Evolutionary conservation across 2,797 vertebrate genomes (phyloP), one percentile per base, ranked within the genome.

Genomic region (Odontamblyopus lacepedii): DNA sequence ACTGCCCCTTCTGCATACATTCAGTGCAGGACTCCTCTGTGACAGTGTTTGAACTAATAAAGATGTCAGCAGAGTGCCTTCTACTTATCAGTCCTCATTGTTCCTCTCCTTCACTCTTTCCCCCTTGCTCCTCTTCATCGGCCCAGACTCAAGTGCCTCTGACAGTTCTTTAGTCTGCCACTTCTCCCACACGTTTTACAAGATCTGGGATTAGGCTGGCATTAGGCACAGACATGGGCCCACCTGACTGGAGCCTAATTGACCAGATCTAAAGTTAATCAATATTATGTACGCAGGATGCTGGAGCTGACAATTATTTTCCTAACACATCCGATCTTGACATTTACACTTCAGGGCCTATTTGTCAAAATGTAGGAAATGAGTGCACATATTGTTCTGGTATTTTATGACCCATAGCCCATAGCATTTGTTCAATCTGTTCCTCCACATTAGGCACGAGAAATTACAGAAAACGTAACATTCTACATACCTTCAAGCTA

Each of bases 1-100:
- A 8, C 29, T 63, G 7, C n/a, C 19, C 19, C 19, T 26, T 63
- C 72, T 63, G 62, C 75, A 77, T 83, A n/a, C 70, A 83, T 65
- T 79, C 82, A 81, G 83, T 12, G 67, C 60, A 79, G 79, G 84
- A 69, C 76, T 79, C 82, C 74, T 78, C 63, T 48, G 78, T 76
- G 76, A 57, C 83, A 69, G 79, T 81, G 85, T 89, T 82, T 85
- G 84, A 87, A 90, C 83, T 85, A 91, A 92, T 92, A 89, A 88
- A 93, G 85, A 91, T 84, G 87, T 92, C 87, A 86, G 78, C 87
- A 80, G 76, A 87, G 76, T 82, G 80, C 72, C 67, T 70, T 68
- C 88, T 89, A 82, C 87, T 88, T 90, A 90, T 91, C 87, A 74
- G 75, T 48, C 71, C 75, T 84, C 75, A 79, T 83, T 88, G 83